Evolutionary conservation across 2,113 vertebrate species (phyloP), one percentile per base, ranked within the genome.

Genomic region (Ophthalmolycus amberensis): DNA sequence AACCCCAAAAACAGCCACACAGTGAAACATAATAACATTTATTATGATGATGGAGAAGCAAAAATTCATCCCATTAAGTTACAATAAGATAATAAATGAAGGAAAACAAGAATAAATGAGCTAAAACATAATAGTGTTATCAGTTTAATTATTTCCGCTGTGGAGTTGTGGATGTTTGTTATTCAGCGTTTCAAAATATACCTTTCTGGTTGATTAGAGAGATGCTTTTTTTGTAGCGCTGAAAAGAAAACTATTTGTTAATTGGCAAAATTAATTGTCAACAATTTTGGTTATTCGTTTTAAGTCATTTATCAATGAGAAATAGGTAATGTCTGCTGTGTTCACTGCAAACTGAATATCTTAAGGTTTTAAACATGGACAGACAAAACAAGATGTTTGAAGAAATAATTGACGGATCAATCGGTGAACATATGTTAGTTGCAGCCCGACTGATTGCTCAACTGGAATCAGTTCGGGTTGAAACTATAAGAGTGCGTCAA

Each of bases 51-150:
- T 8, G 44, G 25, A 65, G 67, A 25, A 6, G 27, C 18, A 40
- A 37, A 14, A 44, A 44, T 38, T n/a, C 37, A 52, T 68, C 22
- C 25, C 58, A 80, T 27, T 29, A 64, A 52, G 27, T 71, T 27
- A 46, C 14, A 78, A 58, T 67, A 65, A 54, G 20, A 48, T 32
- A 40, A 10, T 9, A 18, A 22, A 50, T 22, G 1, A 46, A 69
- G 10, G 14, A 75, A 76, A 9, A 65, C n/a, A 58, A 42, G 46
- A 42, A 25, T 37, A 56, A 72, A 81, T 12, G 9, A 7, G 50
- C 20, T 11, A 42, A 40, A 40, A 9, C 7, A 9, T 14, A 44
- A 44, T 14, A 64, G 8, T 68, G 46, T 12, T 69, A 25, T 60
- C 16, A 27, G 5, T 58, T 25, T 7, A 6, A 48, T 50, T 9